These are phyloP conservation scores for Ctenosaura bakeri DNA, from an alignment of 2,797 vertebrate species.

Conservation along the genomic window DNA sequence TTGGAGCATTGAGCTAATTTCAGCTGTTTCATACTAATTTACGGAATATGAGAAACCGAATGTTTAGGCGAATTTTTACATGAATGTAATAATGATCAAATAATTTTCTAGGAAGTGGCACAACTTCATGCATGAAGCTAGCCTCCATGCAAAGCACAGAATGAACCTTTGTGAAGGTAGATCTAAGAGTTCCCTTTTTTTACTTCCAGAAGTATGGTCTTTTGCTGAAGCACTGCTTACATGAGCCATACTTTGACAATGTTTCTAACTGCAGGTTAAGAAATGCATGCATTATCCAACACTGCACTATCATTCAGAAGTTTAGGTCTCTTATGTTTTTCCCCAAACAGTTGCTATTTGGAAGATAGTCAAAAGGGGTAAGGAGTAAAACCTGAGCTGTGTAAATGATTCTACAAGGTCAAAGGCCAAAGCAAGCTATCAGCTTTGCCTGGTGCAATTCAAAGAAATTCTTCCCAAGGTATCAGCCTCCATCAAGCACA, in stretches of 20 bases:
- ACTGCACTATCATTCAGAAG: neutral
- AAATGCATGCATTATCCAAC: neutral
- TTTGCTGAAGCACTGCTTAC: neutral
- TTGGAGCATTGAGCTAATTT: neutral
- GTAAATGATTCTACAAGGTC: slow-evolving; percentile 8
- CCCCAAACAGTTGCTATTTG: neutral
- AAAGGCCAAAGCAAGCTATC: slow-evolving; percentile 22
- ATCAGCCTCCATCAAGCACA: slow-evolving; percentile 24
- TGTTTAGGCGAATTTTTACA: neutral
- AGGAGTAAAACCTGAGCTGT: neutral
- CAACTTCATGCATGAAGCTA: neutral
- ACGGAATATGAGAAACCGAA: neutral
- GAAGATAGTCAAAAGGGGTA: neutral
- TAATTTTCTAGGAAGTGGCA: neutral
- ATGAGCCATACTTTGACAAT: neutral
- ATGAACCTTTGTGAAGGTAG: neutral
- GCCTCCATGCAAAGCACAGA: neutral
- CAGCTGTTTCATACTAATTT: neutral
- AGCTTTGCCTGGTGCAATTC: slow-evolving; percentile 9
- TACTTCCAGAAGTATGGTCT: neutral
- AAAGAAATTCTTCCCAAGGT: slow-evolving; percentile 20
- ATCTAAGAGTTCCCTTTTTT: neutral
- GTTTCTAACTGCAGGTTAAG: neutral
- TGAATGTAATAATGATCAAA: neutral
- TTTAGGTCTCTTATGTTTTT: neutral